Base-by-base conservation (phyloP, 2,888 invertebrate genomes). In the Lithosia quadra region DNA sequence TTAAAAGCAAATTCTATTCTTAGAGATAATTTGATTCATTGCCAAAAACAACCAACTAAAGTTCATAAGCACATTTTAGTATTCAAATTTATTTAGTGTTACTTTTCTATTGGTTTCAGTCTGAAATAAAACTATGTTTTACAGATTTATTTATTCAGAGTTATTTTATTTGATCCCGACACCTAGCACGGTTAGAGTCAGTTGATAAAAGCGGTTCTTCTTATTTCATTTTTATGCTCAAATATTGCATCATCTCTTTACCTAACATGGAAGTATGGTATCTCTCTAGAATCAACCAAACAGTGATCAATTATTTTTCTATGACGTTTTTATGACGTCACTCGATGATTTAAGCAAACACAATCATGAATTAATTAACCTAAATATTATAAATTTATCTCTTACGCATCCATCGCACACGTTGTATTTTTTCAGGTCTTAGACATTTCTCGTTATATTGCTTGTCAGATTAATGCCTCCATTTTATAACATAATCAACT, bases 251-350 rank as follows among this genome's bases (percentile, higher is more conserved):
- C 49, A 49, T 49, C 18, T n/a, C 1, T 49, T n/a, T n/a, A 49
- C 49, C 49, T 49, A 49, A 49, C 49, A n/a, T n/a, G n/a, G 49
- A n/a, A 18, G n/a, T 49, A 49, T 61, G 24, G 39, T 28, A 18
- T 60, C 59, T 60, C 22, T 71, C 39, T n/a, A 34, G 18, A 36
- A 56, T 36, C 18, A 39, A 36, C 24, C 24, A 64, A 64, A 57
- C 56, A 64, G 39, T 56, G n/a, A 64, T 64, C 57, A 64, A 64
- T 64, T 64, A 36, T 22, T 24, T 15, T 28, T 57, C 8, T 36
- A 33, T 65, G 57, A 57, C 18, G 28, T 39, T n/a, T 49, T 49
- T 9, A 49, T 49, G n/a, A 9, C n/a, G 49, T 49, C 49, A 49
- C 49, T 9, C 18, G n/a, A 49, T 49, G 18, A 49, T 49, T 49